Evolutionary conservation across 2,888 invertebrate species (phyloP), one percentile per base, ranked within the genome.

Genomic region (Drosophila mimica): DNA sequence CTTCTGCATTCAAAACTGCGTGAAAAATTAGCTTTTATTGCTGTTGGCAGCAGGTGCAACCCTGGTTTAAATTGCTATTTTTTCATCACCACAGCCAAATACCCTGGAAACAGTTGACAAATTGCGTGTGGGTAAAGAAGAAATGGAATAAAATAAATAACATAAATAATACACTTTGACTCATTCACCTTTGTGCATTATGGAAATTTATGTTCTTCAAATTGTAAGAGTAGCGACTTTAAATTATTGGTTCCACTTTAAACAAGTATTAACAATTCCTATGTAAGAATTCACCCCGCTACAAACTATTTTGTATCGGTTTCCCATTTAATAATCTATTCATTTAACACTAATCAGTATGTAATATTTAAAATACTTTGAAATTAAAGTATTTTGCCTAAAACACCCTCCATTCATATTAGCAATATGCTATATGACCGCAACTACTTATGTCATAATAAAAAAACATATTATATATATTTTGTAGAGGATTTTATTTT

Each of bases 21-120:
- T 86, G 81, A 81, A 86, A 83, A 86, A 83, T 83, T 81, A 79
- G 79, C 83, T 67, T 67, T 71, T 82, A 70, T 80, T 82, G 70
- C 73, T 78, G 64, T 58, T 53, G 62, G 56, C 70, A 36, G 60
- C 59, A 57, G 59, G 53, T 49, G 30, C 53, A 60, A 60, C 61
- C 51, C n/a, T 54, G 11, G 6, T 43, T 20, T 43, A 43, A 11
- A 20, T 11, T 20, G 20, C 20, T 20, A 20, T 20, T 20, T 43
- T 11, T 20, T 5, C 20, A 43, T 36, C 63, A 36, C 57, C 6
- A 51, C 46, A 31, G 43, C 59, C 13, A 25, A 13, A 53, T 38
- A 58, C 68, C 52, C 69, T 3, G 20, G 5, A 3, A 5, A 6
- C 20, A 20, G 43, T 43, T 43, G 20, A 13, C 11, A 43, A 43